A percentile compares a stretch with the other conserved stretches of the same genome.
Evolutionary conservation across 2,888 invertebrate species (phyloP).

Genomic region (Orthonevra nobilis): DNA sequence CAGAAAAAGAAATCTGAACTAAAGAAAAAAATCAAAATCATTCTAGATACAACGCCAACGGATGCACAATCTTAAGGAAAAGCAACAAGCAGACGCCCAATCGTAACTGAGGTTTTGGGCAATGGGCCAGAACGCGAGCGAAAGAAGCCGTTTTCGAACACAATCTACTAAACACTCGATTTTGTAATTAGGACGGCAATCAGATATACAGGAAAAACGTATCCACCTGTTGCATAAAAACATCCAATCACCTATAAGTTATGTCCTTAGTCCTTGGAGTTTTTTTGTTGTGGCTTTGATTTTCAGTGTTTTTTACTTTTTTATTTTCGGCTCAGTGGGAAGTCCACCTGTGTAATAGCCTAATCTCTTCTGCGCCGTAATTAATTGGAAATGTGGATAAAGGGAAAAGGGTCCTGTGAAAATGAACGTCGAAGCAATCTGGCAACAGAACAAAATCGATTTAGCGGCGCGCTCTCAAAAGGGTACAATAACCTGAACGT

Average conservation of each 20-base stretch:
- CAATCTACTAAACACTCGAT: slow-evolving; percentile 57
- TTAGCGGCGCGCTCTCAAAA: slow-evolving; percentile 5
- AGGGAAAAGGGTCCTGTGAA: slow-evolving; percentile 6
- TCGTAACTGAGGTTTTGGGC: slow-evolving; percentile 40
- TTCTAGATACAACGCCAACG: too few relatives aligned
- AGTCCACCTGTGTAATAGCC: slow-evolving; percentile 34
- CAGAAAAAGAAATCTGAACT: slow-evolving; percentile 13
- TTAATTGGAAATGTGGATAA: slow-evolving; percentile 11
- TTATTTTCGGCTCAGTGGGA: slow-evolving; percentile 49
- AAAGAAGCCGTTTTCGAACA: slow-evolving; percentile 34
- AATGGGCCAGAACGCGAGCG: slow-evolving; percentile 39
- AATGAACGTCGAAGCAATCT: slow-evolving; percentile 6
- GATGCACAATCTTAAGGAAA: too few relatives aligned
- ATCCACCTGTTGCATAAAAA: slow-evolving; percentile 41
- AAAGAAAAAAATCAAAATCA: too few relatives aligned
- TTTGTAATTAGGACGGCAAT: slow-evolving; percentile 47
- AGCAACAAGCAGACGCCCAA: neutral
- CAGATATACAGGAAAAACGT: neutral
- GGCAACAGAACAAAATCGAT: slow-evolving; percentile 54
- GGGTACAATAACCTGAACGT: slow-evolving; percentile 44
- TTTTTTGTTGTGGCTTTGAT: slow-evolving; percentile 5
- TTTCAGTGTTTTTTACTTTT: slow-evolving; percentile 16
- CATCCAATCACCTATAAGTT: too few relatives aligned
- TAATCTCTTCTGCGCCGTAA: slow-evolving; percentile 20
- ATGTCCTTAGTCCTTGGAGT: slow-evolving; percentile 34